phyloP scores from a whole-genome alignment of 2,888 invertebrate species.

The Agriopis marginaria region DNA sequence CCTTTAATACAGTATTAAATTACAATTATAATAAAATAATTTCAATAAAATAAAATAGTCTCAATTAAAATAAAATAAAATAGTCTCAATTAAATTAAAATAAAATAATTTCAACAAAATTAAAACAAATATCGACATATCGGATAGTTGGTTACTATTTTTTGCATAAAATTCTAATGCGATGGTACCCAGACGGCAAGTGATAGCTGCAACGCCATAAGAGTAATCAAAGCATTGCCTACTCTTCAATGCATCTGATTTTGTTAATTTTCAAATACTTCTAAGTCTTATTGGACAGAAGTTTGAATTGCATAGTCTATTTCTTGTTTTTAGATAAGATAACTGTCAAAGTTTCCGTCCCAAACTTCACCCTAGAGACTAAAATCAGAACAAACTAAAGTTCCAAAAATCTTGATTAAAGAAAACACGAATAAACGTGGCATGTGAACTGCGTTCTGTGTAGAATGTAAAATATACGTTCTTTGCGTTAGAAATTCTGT shows the following conservation, averaged over 20 bases:
- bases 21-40: too few species aligned
- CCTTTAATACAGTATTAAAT: too few species aligned
- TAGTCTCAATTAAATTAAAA: too few species aligned
- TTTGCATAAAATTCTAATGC: too few species aligned
- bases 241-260: background rate
- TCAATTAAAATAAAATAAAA: too few species aligned
- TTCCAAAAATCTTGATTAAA: background rate
- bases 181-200: too few species aligned
- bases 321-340: conserved; percentile 10
- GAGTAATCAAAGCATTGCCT: background rate
- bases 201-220: background rate
- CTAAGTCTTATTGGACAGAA: background rate
- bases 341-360: background rate
- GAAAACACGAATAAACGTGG: conserved; percentile 2
- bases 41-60: too few species aligned
- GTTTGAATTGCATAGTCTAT: background rate
- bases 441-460: background rate
- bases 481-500: background rate
- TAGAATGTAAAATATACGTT: background rate
- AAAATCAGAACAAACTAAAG: conserved; percentile 10
- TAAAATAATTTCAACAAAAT: too few species aligned
- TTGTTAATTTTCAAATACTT: background rate
- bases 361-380: conserved; percentile 7
- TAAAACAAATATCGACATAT: too few species aligned
- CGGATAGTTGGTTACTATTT: too few species aligned